phyloP scores from a whole-genome alignment of 2,888 invertebrate genomes.

The Hyles lineata region DNA sequence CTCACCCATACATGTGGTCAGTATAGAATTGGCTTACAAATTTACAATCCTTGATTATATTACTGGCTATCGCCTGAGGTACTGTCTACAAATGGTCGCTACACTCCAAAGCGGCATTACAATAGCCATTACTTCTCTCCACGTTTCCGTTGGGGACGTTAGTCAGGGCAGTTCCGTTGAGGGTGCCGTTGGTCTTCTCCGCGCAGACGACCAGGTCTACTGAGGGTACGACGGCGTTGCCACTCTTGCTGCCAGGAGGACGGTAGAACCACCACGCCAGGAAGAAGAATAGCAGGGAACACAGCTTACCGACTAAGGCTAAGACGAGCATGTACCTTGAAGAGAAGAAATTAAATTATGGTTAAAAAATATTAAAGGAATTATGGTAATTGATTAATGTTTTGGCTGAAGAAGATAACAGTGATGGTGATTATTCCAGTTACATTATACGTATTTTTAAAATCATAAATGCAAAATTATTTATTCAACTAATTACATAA shows the following conservation, averaged over 20 bases:
- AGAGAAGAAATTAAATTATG: slow-evolving; percentile 33
- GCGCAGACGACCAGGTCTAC: slow-evolving; percentile 65
- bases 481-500: too few species aligned
- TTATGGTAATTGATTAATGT: too few species aligned
- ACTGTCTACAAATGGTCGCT: slow-evolving; percentile 74
- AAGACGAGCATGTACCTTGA: slow-evolving; percentile 89
- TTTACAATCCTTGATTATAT: not conserved
- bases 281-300: slow-evolving; percentile 89
- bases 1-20: too few species aligned
- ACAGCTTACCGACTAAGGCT: slow-evolving; percentile 88
- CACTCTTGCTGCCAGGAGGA: slow-evolving; percentile 81
- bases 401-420: too few species aligned
- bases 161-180: slow-evolving; percentile 47
- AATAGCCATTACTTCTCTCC: slow-evolving; percentile 66
- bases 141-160: slow-evolving; percentile 53
- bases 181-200: slow-evolving; percentile 64
- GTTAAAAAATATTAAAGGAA: not conserved
- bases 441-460: too few species aligned
- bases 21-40: not conserved
- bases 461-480: too few species aligned
- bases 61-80: not conserved
- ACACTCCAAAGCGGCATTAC: slow-evolving; percentile 75
- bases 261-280: slow-evolving; percentile 91
- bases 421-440: too few species aligned
- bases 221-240: slow-evolving; percentile 69